Base-by-base conservation (phyloP, 2,113 vertebrate species). In the Gasterosteus aculeatus region DNA sequence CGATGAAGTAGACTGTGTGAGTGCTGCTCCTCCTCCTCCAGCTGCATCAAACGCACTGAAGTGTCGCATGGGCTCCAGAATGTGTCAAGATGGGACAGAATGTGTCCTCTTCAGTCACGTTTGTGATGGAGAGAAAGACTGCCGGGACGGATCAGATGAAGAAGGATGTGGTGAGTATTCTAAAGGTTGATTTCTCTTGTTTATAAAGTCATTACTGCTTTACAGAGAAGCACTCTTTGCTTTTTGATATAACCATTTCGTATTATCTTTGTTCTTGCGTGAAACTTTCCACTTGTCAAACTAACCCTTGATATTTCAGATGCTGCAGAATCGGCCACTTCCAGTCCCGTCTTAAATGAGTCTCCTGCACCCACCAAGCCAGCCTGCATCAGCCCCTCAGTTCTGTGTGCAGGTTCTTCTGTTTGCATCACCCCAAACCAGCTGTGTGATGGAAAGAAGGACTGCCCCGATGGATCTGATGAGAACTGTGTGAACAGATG, bases 381-480 rank as follows among this genome's bases (percentile, higher is more conserved):
- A 0, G 5, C 61, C 66, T 97, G 96, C 74, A 75, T 49, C 9
- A 91, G 87, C 41, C 93, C 94, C 0, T 95, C 93, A 7, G 19
- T 91, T 42, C 76, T 69, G 66, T 98, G 96, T 88, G 89, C 4
- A 90, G 0, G 92, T 78, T 89, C 85, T 1, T 47, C 69, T 95
- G 7, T 84, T 2, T 91, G 96, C 0, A 81, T 97, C 22, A 74
- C 85, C 29, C 86, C 72, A 8, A 88, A 89, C 16, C 94, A 93
- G 35, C 5, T 95, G n/a, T 97, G 96, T 65, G 94, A 97, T 14
- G 95, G 95, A 5, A 90, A 73, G n/a, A 80, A 66, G 22, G 95
- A 97, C 90, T 97, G 97, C 49, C 79, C 74, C 0, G 96, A 97
- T 78, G 95, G 94, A 7, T 96, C 94, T 0, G 96, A 98, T 77